phyloP scores from a whole-genome alignment of 2,888 invertebrate species.

The Thereva nobilitata region DNA sequence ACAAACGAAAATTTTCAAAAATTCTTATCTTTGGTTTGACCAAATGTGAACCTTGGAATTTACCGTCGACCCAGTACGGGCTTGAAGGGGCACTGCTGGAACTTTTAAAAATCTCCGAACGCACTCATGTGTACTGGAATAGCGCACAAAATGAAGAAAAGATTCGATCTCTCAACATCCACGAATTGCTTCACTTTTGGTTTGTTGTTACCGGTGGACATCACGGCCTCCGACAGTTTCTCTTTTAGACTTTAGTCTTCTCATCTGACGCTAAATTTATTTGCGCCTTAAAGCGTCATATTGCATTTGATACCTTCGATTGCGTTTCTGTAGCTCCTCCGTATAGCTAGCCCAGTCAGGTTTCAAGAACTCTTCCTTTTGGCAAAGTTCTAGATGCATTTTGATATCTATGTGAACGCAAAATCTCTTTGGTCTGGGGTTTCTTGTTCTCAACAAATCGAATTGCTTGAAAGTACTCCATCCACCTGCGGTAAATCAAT shows the following conservation, averaged over 20 bases:
- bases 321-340: constrained; percentile 42
- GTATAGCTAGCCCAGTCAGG: constrained; percentile 27
- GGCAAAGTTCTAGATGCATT: constrained; percentile 30
- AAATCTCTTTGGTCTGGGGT: constrained; percentile 4
- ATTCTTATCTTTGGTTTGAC: no score
- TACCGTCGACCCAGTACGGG: no score
- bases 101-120: no score
- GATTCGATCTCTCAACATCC: no score
- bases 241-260: constrained; percentile 37
- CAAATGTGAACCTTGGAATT: no score
- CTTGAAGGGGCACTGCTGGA: no score
- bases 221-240: constrained; percentile 40
- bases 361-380: constrained; percentile 27
- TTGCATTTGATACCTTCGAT: constrained; percentile 44
- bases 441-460: constrained; percentile 6
- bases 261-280: constrained; percentile 26
- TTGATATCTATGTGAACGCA: constrained; percentile 28
- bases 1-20: no score
- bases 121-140: no score
- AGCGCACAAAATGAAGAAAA: no score
- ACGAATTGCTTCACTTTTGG: not conserved
- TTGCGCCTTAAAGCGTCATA: constrained; percentile 44
- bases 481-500: constrained; percentile 34
- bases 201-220: constrained; percentile 31
- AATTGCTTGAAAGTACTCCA: constrained; percentile 17